phyloP scores from a whole-genome alignment of 2,113 vertebrate species.

The Pterophyllum scalare region DNA sequence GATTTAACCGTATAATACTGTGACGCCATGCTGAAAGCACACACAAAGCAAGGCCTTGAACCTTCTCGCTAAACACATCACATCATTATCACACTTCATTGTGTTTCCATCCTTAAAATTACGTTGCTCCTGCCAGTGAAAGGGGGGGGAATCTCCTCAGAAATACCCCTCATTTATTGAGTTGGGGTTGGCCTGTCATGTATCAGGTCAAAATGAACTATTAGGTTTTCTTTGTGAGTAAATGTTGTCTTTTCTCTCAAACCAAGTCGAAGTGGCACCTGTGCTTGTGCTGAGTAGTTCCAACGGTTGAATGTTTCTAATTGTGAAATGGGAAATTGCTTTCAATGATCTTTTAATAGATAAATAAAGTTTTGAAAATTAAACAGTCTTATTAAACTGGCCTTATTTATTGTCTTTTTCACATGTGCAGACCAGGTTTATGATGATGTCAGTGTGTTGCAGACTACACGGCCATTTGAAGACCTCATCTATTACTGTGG shows the following conservation, averaged over 20 bases:
- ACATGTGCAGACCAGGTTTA: constrained; percentile 52
- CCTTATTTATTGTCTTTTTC: constrained; percentile 27
- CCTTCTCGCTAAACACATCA: constrained; percentile 53
- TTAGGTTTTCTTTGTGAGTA: constrained; percentile 6
- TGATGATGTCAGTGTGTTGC: constrained; percentile 41
- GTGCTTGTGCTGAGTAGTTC: neutral
- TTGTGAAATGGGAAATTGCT: constrained; percentile 10
- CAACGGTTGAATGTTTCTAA: neutral
- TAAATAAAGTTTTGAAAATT: constrained; percentile 18
- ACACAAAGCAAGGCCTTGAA: constrained; percentile 44
- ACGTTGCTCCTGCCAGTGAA: constrained; percentile 7
- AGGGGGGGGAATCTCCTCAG: neutral
- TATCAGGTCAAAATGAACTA: constrained; percentile 11
- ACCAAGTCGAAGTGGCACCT: neutral
- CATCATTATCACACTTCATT: constrained; percentile 62
- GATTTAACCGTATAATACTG: constrained; percentile 37
- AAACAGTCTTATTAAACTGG: constrained; percentile 7
- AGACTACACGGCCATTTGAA: constrained; percentile 6
- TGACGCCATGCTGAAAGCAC: constrained; percentile 62
- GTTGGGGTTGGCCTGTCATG: neutral
- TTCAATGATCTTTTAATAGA: constrained; percentile 14
- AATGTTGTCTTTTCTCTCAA: neutral
- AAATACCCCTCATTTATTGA: constrained; percentile 1
- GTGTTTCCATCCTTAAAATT: constrained; percentile 50
- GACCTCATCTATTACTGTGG: constrained; percentile 41